Conservation (phyloP, 2,797 vertebrate genomes). For the Squalus acanthias region DNA sequence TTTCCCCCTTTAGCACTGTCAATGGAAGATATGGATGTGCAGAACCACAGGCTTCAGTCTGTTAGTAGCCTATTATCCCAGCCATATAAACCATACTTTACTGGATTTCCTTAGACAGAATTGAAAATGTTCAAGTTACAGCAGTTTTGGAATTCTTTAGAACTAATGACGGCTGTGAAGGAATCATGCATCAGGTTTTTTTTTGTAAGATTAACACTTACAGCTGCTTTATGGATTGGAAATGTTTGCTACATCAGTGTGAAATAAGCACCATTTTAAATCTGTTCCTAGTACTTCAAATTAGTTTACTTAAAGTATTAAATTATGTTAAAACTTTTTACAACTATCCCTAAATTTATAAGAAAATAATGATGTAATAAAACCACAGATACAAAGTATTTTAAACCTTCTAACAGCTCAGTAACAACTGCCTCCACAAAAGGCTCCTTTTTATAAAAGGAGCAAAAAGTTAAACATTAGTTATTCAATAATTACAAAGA, state of each 20-base stretch:
- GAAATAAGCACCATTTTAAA: neutral
- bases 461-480: neutral
- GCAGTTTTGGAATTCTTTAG: neutral
- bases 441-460: neutral
- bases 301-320: neutral
- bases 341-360: neutral
- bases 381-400: neutral
- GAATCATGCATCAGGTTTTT: neutral
- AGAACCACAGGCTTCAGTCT: too few relatives aligned
- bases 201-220: neutral
- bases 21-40: too few relatives aligned
- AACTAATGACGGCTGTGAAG: neutral
- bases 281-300: neutral
- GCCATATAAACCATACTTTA: too few relatives aligned
- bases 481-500: neutral
- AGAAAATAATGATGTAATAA: neutral
- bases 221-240: neutral
- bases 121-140: too few relatives aligned
- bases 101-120: too few relatives aligned
- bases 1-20: too few relatives aligned
- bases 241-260: neutral
- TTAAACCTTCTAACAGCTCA: neutral
- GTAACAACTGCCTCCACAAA: neutral
- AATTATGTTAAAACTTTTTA: neutral
- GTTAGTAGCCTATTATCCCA: too few relatives aligned